Conservation (phyloP, 2,113 vertebrate species). For the Anarhynchus alexandrinus region DNA sequence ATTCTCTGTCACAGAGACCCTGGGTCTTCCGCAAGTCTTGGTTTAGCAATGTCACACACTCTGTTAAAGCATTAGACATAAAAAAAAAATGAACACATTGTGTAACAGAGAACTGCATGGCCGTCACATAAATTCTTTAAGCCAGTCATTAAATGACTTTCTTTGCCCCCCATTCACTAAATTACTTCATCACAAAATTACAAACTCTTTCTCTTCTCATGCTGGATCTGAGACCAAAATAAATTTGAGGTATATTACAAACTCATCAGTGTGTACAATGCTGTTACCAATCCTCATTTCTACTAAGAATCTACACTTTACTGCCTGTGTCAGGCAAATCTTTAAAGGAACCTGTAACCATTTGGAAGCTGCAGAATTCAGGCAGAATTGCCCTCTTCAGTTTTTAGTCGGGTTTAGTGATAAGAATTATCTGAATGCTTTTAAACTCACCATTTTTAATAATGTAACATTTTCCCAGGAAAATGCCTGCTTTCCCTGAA, state of each 20-base stretch:
- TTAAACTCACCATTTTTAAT: neutral
- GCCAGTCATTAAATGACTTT: neutral
- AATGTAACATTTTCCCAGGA: neutral
- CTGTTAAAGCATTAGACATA: neutral
- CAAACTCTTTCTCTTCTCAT: neutral
- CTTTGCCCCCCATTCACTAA: neutral
- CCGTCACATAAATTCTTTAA: conserved; percentile 17
- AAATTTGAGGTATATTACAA: neutral
- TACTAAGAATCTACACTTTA: neutral
- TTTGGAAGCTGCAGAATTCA: neutral
- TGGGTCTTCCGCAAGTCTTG: neutral
- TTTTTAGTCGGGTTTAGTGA: neutral
- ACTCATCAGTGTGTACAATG: neutral
- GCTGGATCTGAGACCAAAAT: neutral
- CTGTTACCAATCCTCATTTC: neutral
- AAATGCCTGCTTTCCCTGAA: neutral
- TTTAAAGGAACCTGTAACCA: neutral
- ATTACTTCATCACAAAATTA: conserved; percentile 25
- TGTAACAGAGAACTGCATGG: neutral
- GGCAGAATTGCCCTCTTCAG: neutral
- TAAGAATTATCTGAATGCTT: neutral
- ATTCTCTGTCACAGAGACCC: neutral
- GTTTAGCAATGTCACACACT: neutral
- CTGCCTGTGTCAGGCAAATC: neutral
- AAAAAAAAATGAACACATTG: neutral